phyloP scores from a whole-genome alignment of 2,113 vertebrate genomes.

The Oxyruncus cristatus region DNA sequence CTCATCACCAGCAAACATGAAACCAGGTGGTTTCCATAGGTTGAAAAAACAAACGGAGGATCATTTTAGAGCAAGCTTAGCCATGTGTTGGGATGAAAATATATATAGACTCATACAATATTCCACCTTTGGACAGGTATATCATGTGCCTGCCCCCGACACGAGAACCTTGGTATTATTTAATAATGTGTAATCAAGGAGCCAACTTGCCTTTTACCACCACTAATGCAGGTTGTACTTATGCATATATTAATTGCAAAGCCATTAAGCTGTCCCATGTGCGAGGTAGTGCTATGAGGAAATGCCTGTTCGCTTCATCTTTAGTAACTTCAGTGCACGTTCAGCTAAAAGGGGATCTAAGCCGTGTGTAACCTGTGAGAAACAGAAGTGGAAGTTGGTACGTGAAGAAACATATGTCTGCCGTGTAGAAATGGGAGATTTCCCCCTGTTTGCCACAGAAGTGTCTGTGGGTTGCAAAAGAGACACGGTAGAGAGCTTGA shows the following conservation, averaged over 20 bases:
- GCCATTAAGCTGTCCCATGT: conserved; percentile 66
- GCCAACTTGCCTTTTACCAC: conserved; percentile 40
- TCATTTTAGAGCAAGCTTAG: neutral
- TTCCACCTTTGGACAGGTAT: neutral
- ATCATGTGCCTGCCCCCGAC: accelerated
- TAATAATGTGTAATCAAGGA: conserved; percentile 36
- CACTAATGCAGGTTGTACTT: conserved; percentile 66
- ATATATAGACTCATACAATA: neutral
- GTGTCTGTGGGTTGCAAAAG: neutral
- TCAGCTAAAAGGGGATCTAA: conserved; percentile 52
- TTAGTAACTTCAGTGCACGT: conserved; percentile 7
- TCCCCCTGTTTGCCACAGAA: neutral
- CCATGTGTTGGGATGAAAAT: neutral
- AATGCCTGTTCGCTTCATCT: conserved; percentile 61
- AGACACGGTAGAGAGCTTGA: neutral
- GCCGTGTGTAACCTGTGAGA: conserved; percentile 22
- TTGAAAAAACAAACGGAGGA: neutral
- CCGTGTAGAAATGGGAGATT: neutral
- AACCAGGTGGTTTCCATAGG: neutral
- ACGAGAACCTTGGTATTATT: neutral
- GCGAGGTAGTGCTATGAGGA: conserved; percentile 33
- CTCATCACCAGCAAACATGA: neutral
- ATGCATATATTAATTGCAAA: conserved; percentile 65
- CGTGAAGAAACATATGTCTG: neutral
- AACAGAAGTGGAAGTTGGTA: conserved; percentile 45